Conservation (phyloP, 2,888 invertebrate species). For the Netelia fuscicornis region DNA sequence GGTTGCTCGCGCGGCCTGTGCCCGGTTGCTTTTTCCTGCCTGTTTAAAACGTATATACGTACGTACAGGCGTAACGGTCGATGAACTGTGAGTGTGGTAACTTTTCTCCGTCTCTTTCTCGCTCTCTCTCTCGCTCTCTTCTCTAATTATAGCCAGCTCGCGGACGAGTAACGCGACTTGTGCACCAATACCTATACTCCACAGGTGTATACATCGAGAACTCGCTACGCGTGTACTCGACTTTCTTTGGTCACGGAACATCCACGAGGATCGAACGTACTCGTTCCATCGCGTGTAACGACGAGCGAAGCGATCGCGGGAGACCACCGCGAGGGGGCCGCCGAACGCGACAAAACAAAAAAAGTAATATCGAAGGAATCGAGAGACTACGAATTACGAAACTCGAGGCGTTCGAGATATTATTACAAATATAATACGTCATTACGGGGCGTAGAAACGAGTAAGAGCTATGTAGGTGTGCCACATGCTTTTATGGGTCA, state of each 20-base stretch:
- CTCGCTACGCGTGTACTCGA: conserved; percentile 36
- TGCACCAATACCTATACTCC: conserved; percentile 41
- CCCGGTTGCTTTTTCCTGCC: conserved; percentile 61
- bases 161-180: conserved; percentile 67
- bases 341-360: neutral
- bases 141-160: conserved; percentile 69
- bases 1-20: conserved; percentile 40
- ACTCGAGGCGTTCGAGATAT: neutral
- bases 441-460: neutral
- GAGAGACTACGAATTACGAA: neutral
- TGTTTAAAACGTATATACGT: conserved; percentile 58
- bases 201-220: conserved; percentile 26
- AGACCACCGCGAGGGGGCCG: neutral
- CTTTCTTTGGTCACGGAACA: conserved; percentile 62
- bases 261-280: neutral
- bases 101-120: conserved; percentile 52
- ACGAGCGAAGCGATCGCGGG: neutral
- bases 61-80: conserved; percentile 72
- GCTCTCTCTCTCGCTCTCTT: conserved; percentile 59
- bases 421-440: neutral
- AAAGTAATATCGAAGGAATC: neutral
- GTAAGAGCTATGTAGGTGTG: conserved; percentile 61
- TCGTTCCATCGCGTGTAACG: neutral
- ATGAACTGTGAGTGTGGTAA: conserved; percentile 73
- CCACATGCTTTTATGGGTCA: conserved; percentile 70